Evolutionary conservation across 1,140 invertebrate species (phyloP).

Genomic region (Brachionus rotundiformis): DNA sequence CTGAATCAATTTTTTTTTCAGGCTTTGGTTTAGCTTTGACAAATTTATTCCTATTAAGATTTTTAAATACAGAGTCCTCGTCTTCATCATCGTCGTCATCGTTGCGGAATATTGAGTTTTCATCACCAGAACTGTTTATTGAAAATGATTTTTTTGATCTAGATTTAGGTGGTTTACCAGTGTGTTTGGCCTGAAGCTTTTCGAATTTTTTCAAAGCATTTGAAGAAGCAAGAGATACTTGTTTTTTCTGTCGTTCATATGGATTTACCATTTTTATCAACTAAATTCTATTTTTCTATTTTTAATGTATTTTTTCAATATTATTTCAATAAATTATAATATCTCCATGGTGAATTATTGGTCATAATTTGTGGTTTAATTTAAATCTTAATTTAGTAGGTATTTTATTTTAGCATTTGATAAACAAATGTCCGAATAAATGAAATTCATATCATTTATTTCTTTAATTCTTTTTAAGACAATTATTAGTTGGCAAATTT

Average conservation of each 20-base stretch:
- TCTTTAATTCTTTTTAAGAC: too few species aligned
- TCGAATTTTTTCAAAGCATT: constrained; percentile 42
- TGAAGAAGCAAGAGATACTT: not conserved
- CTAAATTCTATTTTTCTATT: not conserved
- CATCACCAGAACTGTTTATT: not conserved
- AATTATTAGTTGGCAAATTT: too few species aligned
- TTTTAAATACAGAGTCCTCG: constrained; percentile 47
- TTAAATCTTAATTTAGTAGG: not conserved
- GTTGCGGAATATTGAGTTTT: not conserved
- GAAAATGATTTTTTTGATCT: not conserved
- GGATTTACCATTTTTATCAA: constrained; percentile 36
- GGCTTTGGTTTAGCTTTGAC: constrained; percentile 15
- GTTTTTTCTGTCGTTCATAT: constrained; percentile 6
- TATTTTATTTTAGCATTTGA: too few species aligned
- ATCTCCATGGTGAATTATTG: not conserved
- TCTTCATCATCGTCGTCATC: constrained; percentile 34
- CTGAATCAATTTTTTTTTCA: not conserved
- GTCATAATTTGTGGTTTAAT: not conserved
- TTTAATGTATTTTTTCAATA: not conserved
- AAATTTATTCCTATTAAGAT: constrained; percentile 38
- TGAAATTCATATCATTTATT: too few species aligned
- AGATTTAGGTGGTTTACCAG: not conserved
- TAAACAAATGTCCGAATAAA: too few species aligned
- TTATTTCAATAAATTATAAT: not conserved
- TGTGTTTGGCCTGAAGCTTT: constrained; percentile 28